phyloP scores from a whole-genome alignment of 2,797 vertebrate genomes.

The Premnoplex brunnescens region DNA sequence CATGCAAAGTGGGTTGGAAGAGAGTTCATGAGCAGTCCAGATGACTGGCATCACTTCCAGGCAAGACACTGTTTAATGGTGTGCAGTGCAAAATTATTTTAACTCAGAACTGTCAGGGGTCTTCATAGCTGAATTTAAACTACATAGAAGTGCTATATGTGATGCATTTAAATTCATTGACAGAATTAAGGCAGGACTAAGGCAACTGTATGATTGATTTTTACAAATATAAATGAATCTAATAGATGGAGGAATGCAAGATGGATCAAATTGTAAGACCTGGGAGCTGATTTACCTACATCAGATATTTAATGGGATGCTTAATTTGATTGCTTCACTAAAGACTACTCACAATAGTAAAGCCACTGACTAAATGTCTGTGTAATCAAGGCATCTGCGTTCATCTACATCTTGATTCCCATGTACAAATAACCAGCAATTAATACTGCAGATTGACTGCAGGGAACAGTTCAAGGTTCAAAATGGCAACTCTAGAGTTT shows the following conservation, averaged over 20 bases:
- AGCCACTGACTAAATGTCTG: constrained; percentile 8
- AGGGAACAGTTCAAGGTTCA: background rate
- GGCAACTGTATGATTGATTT: constrained; percentile 3
- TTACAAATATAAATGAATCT: background rate
- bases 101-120: background rate
- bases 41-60: background rate
- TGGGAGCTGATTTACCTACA: constrained; percentile 9
- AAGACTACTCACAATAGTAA: constrained; percentile 20
- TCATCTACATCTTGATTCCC: constrained; percentile 20
- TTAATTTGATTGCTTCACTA: constrained; percentile 46
- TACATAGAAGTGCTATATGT: background rate
- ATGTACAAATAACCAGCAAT: background rate
- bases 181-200: background rate
- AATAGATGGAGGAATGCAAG: background rate
- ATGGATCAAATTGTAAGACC: background rate
- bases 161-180: background rate
- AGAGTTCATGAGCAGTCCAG: background rate
- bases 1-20: background rate
- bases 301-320: constrained; percentile 34
- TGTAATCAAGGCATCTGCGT: background rate
- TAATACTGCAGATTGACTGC: background rate
- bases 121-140: background rate
- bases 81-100: background rate
- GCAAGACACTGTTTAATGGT: background rate
- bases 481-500: background rate